A percentile compares a stretch with the other conserved stretches of the same genome.
These are phyloP conservation scores for Leucophenga varia DNA, from an alignment of 1,140 invertebrate species.

Conservation along the genomic window DNA sequence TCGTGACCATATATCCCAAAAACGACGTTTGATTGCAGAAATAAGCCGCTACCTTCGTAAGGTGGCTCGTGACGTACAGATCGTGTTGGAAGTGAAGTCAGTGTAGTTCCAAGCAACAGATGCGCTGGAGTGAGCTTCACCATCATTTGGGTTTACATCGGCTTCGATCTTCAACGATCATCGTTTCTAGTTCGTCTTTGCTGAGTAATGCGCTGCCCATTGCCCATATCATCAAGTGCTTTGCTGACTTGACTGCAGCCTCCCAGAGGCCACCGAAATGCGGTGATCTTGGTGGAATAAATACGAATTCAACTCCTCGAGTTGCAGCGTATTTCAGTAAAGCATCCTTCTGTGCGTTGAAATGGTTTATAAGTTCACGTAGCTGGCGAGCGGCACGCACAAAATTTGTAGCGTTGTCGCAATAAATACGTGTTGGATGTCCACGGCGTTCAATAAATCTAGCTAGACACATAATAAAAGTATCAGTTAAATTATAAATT, in stretches of 20 bases:
- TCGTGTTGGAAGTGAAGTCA: no score
- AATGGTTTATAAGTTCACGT: neutral
- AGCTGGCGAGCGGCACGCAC: neutral
- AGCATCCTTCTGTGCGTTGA: neutral
- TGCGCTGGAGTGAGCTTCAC: no score
- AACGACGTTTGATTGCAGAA: slow-evolving; percentile 1
- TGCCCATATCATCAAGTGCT: neutral
- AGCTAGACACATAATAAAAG: slow-evolving; percentile 1
- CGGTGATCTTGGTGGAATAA: neutral
- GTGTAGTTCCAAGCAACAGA: no score
- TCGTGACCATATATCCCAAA: slow-evolving; percentile 22
- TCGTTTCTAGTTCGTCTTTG: neutral
- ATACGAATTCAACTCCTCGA: neutral
- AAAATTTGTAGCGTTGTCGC: no score
- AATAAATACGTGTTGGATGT: no score
- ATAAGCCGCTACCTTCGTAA: neutral
- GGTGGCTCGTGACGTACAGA: no score
- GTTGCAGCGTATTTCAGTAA: neutral
- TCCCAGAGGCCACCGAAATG: no score
- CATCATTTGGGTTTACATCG: no score
- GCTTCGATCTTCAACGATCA: no score
- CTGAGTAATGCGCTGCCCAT: neutral
- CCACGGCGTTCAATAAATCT: neutral
- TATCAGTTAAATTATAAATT: no score
- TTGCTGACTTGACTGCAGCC: no score